Percentiles rank a stretch among this genome's conserved stretches.
Conservation (phyloP, 37 sponge, comb jelly and placozoan species). For the Aphrocallistes beatrix region DNA sequence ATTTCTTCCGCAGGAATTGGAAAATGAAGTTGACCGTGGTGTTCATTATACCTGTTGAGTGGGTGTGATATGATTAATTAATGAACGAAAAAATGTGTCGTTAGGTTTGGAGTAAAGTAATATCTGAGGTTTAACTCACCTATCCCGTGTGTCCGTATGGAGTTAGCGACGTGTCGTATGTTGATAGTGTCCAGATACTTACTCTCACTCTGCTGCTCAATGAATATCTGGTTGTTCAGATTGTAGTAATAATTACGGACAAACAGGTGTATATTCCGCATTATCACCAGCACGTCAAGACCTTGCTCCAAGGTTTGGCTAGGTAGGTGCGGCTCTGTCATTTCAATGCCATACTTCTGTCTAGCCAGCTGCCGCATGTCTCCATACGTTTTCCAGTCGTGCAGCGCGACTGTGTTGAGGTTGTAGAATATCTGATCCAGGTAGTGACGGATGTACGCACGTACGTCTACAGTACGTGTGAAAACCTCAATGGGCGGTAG, state of each 20-base stretch:
- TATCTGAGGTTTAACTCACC: slow-evolving; percentile 95
- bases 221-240: slow-evolving; percentile 97
- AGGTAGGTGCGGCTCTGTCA: slow-evolving; percentile 95
- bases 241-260: slow-evolving; percentile 82
- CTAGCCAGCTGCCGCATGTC: slow-evolving; percentile 86
- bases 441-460: slow-evolving; percentile 75
- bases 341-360: slow-evolving; percentile 88
- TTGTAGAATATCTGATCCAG: slow-evolving; percentile 93
- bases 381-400: slow-evolving; percentile 94
- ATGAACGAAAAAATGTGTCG: no score
- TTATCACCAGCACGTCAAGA: slow-evolving; percentile 90
- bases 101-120: background rate
- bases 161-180: slow-evolving; percentile 93
- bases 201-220: slow-evolving; percentile 65
- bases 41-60: background rate
- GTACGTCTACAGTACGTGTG: slow-evolving; percentile 64
- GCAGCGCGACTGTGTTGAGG: slow-evolving; percentile 84
- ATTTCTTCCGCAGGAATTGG: slow-evolving; percentile 88
- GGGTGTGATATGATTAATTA: no score
- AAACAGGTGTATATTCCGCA: slow-evolving; percentile 94
- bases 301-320: slow-evolving; percentile 95
- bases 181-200: slow-evolving; percentile 94
- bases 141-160: slow-evolving; percentile 91
- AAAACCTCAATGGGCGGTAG: slow-evolving; percentile 83
- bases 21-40: slow-evolving; percentile 88